Percentiles rank a stretch among this genome's conserved stretches.
Evolutionary conservation across 92 coral and sea anemone genomes (phyloP).

Genomic region (Muricea muricata): DNA sequence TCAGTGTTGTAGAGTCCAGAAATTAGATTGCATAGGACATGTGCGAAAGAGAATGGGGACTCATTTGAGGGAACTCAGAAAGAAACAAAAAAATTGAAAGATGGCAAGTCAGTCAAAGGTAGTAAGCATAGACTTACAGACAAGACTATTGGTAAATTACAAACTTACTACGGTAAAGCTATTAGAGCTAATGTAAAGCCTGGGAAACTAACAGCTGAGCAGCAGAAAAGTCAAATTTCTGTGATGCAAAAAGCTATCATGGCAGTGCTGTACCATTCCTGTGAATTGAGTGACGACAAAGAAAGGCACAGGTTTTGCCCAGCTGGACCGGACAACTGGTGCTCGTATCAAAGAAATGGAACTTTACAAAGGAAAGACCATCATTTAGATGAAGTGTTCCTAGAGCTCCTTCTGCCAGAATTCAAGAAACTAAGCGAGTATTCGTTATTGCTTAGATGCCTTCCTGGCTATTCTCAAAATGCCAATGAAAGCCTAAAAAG

Average conservation of each 20-base stretch:
- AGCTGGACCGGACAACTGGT: not conserved
- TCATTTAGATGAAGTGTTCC: constrained; percentile 44
- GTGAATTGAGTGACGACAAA: not conserved
- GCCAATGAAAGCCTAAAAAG: not conserved
- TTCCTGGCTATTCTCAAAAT: constrained; percentile 52
- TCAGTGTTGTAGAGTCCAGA: constrained; percentile 47
- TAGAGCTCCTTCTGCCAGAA: constrained; percentile 36
- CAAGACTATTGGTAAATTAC: constrained; percentile 36
- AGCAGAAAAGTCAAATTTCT: not conserved
- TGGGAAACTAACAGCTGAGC: constrained; percentile 23
- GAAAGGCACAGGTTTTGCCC: not conserved
- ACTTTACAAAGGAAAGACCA: constrained; percentile 33
- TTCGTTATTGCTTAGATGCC: constrained; percentile 42
- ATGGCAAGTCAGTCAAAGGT: constrained; percentile 44
- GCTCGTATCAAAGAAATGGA: constrained; percentile 16
- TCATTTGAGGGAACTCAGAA: constrained; percentile 35
- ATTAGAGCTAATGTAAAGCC: constrained; percentile 30
- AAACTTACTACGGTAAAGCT: constrained; percentile 46
- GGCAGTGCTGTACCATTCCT: constrained; percentile 22
- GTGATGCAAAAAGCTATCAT: no score
- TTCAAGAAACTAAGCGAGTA: constrained; percentile 40
- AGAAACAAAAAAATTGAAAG: constrained; percentile 36
- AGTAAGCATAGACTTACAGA: constrained; percentile 45
- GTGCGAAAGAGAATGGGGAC: constrained; percentile 42
- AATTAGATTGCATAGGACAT: constrained; percentile 47